phyloP scores from a whole-genome alignment of 2,113 vertebrate genomes.

The Podiceps cristatus region DNA sequence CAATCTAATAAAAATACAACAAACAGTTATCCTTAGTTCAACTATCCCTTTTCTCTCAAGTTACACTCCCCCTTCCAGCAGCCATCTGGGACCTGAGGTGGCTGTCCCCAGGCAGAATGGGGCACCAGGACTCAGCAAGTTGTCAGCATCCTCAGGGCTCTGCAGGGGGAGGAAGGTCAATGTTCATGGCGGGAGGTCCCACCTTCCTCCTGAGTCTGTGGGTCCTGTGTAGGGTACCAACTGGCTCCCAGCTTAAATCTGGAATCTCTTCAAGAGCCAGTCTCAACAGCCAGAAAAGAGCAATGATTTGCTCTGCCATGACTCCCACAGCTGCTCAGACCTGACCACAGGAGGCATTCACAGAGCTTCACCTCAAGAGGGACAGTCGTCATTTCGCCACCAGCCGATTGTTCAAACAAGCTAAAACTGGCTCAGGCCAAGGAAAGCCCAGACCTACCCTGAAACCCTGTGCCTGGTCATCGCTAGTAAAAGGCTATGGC shows the following conservation, averaged over 20 bases:
- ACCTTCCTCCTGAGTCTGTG: neutral
- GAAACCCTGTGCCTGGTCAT: neutral
- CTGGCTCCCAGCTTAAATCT: neutral
- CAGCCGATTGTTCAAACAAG: neutral
- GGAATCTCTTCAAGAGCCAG: neutral
- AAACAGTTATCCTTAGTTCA: neutral
- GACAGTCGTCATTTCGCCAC: neutral
- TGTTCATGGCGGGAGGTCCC: too few species aligned
- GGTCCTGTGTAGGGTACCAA: accelerated
- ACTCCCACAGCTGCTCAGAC: neutral
- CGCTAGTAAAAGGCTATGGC: neutral
- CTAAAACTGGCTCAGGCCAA: neutral
- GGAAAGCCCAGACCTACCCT: neutral
- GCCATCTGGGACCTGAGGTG: accelerated
- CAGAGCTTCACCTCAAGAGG: neutral
- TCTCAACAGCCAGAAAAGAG: too few species aligned
- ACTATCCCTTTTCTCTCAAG: neutral
- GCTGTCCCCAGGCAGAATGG: neutral
- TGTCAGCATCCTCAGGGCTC: neutral
- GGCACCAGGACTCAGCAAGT: neutral
- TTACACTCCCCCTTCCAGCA: neutral
- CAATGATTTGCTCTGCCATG: neutral
- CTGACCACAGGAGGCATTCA: neutral
- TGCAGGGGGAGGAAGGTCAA: neutral
- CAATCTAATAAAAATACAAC: neutral